Conservation (phyloP, 1,140 invertebrate species). For the Sinonovacula constricta region DNA sequence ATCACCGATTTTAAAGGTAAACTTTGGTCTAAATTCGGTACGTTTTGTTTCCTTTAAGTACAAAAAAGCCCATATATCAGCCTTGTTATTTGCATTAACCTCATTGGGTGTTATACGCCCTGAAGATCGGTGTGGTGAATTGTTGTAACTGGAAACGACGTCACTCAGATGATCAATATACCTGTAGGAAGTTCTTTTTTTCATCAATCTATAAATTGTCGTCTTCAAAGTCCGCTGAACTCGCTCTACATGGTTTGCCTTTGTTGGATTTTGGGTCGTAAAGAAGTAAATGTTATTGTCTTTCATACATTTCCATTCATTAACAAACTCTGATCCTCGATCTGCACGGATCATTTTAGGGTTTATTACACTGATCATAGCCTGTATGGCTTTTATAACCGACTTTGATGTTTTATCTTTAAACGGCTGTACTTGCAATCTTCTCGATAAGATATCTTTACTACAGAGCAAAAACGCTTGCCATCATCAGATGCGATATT, state of each 20-base stretch:
- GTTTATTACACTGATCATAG: slow-evolving; percentile 1
- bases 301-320: slow-evolving; percentile 14
- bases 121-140: not conserved
- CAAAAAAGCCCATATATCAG: not conserved
- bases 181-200: not conserved
- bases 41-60: not conserved
- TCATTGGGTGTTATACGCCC: not conserved
- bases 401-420: slow-evolving; percentile 47
- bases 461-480: slow-evolving; percentile 33
- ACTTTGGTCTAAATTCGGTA: not conserved
- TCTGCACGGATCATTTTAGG: slow-evolving; percentile 20
- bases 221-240: slow-evolving; percentile 45
- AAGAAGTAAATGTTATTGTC: slow-evolving; percentile 36
- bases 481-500: slow-evolving; percentile 25
- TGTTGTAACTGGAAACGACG: not conserved
- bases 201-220: slow-evolving; percentile 29
- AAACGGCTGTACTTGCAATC: slow-evolving; percentile 46
- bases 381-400: slow-evolving; percentile 43
- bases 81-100: not conserved
- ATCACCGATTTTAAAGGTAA: not conserved
- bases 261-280: slow-evolving; percentile 39
- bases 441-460: slow-evolving; percentile 38
- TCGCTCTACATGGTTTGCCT: slow-evolving; percentile 42
- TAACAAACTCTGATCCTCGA: slow-evolving; percentile 39
- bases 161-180: not conserved